Percentiles rank a stretch among this genome's conserved stretches.
These are phyloP conservation scores for Muraenolepis orangiensis DNA, from an alignment of 2,797 vertebrate species.

Conservation along the genomic window DNA sequence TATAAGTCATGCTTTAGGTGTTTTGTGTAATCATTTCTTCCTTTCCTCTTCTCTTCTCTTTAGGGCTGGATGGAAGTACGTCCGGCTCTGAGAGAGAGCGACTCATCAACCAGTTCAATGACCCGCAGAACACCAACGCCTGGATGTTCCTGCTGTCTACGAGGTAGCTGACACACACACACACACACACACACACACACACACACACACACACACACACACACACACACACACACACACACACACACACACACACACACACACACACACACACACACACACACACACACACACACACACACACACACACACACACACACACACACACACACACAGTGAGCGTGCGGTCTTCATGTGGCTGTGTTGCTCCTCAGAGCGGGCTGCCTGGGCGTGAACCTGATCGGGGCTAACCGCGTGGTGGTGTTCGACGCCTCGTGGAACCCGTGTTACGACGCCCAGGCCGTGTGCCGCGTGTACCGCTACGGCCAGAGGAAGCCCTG, in stretches of 20 bases:
- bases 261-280: not conserved
- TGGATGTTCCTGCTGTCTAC: conserved; percentile 96
- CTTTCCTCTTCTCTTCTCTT: conserved; percentile 14
- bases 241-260: not conserved
- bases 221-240: not conserved
- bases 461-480: conserved; percentile 94
- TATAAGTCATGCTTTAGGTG: conserved; percentile 9
- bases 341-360: not conserved
- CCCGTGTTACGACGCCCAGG: conserved; percentile 96
- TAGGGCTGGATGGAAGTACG: conserved; percentile 96
- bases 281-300: not conserved
- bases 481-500: conserved; percentile 96
- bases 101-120: conserved; percentile 98
- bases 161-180: conserved; percentile 69
- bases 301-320: not conserved
- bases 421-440: conserved; percentile 99
- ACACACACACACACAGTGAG: not conserved
- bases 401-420: conserved; percentile 95
- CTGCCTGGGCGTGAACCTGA: conserved; percentile 95
- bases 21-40: not conserved
- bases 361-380: conserved; percentile 79
- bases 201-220: not conserved
- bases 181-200: not conserved
- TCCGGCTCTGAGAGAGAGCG: conserved; percentile 93
- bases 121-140: conserved; percentile 82